Conservation (phyloP, 1,140 invertebrate genomes). For the Scaptomyza pallida region DNA sequence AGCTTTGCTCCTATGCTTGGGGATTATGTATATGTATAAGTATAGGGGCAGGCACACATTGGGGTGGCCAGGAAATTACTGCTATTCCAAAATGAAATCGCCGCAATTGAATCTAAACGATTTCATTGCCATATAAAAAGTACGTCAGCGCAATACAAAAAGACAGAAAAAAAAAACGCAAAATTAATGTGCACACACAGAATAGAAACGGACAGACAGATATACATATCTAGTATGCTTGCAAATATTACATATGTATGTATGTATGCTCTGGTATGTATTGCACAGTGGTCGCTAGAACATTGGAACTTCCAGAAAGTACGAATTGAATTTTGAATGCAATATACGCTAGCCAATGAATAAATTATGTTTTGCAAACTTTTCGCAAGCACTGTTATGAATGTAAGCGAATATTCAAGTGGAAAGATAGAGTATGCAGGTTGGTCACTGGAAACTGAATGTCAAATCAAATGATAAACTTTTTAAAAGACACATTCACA, state of each 20-base stretch:
- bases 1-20: constrained; percentile 4
- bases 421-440: too few species aligned
- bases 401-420: background rate
- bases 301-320: background rate
- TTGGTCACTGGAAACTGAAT: constrained; percentile 25
- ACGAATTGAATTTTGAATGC: background rate
- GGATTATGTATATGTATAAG: constrained; percentile 15
- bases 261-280: too few species aligned
- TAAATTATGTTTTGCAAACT: constrained; percentile 1
- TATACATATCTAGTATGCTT: background rate
- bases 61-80: constrained; percentile 77
- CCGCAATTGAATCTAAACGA: constrained; percentile 79
- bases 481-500: constrained; percentile 27
- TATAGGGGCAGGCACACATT: constrained; percentile 21
- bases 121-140: constrained; percentile 71
- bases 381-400: background rate
- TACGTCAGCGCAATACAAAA: constrained; percentile 55
- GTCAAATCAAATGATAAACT: constrained; percentile 47
- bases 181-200: constrained; percentile 33
- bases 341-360: too few species aligned
- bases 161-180: too few species aligned
- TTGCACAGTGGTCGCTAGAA: background rate
- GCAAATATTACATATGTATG: constrained; percentile 1
- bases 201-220: constrained; percentile 19
- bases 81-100: constrained; percentile 80